Base-by-base conservation (phyloP, 2,888 invertebrate genomes). In the Parnassius smintheus region DNA sequence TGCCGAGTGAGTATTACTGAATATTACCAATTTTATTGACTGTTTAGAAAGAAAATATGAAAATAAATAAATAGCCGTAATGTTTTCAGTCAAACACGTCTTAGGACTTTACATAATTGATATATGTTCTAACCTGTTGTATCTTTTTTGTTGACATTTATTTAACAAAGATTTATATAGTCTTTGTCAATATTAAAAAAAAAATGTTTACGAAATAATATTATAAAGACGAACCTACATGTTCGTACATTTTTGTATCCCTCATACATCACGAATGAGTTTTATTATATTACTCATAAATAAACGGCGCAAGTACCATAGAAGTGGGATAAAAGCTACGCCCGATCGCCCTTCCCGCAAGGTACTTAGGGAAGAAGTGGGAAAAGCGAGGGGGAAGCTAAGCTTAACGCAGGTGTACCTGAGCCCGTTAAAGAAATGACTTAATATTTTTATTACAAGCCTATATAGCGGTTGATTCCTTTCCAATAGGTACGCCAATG, bases 1-100 rank as follows among this genome's bases (percentile, higher is more conserved):
- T 91, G 93, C 94, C 82, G 95, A 95, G 95, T 95, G 88, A 94
- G 95, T 94, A 83, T 57, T 13, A 44, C 52, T 25, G 35, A 42
- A 7, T 22, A 60, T 56, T 46, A 42, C 41, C 2, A 46, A 42
- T 41, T 51, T 45, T 56, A 44, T 3, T 7, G 35, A 1, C 35
- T 35, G 35, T 35, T 35, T 35, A 7, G 3, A 35, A 35, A 35
- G n/a, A 59, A 59, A 59, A 45, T 22, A 12, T 25, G n/a, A 48
- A 56, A 57, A 41, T 61, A 65, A 74, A 73, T 72, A 46, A 46
- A 46, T 74, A 67, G 70, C 67, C 68, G 71, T 70, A 72, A 76
- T 72, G 77, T 77, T 77, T 75, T 67, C 70, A 72, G 72, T 71
- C 73, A 74, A 74, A 84, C 86, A 86, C 76, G 85, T 82, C 81